Conservation (phyloP, 2,113 vertebrate genomes). For the Rhagologus leucostigma region DNA sequence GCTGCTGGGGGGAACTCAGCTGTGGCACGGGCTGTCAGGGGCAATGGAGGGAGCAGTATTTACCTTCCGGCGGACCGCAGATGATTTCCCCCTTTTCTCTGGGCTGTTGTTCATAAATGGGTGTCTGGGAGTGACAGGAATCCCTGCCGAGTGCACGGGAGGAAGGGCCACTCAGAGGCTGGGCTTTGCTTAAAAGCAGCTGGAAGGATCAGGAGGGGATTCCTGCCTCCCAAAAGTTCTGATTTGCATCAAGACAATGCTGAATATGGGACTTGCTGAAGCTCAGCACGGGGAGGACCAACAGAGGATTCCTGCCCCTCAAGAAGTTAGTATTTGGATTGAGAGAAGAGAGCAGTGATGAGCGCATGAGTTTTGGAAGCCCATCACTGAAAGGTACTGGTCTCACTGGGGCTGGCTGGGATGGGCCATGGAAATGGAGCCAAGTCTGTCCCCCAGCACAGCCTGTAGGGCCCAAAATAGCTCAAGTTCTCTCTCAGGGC, state of each 20-base stretch:
- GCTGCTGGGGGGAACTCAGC: constrained; percentile 28
- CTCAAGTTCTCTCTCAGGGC: background rate
- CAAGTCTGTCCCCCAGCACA: background rate
- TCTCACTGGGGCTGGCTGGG: background rate
- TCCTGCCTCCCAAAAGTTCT: background rate
- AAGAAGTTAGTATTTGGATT: background rate
- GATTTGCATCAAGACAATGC: background rate
- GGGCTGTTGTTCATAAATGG: background rate
- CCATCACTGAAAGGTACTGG: background rate
- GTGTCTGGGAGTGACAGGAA: background rate
- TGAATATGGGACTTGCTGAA: background rate
- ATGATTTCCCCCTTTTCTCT: background rate
- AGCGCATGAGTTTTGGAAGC: background rate
- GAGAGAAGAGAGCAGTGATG: background rate
- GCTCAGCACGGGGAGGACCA: background rate
- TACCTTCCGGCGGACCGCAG: constrained; percentile 4
- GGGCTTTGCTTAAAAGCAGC: background rate
- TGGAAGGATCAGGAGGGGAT: background rate
- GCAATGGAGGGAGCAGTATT: constrained; percentile 32
- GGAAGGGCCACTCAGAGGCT: background rate
- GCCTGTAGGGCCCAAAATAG: background rate
- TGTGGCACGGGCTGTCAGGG: constrained; percentile 15
- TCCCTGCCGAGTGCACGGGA: rapidly evolving
- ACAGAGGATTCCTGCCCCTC: background rate
- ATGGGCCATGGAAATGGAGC: background rate